Percentiles rank a stretch among this genome's conserved stretches.
These are phyloP conservation scores for Proteles cristata DNA, from an alignment of 2,113 vertebrate species.

Conservation along the genomic window DNA sequence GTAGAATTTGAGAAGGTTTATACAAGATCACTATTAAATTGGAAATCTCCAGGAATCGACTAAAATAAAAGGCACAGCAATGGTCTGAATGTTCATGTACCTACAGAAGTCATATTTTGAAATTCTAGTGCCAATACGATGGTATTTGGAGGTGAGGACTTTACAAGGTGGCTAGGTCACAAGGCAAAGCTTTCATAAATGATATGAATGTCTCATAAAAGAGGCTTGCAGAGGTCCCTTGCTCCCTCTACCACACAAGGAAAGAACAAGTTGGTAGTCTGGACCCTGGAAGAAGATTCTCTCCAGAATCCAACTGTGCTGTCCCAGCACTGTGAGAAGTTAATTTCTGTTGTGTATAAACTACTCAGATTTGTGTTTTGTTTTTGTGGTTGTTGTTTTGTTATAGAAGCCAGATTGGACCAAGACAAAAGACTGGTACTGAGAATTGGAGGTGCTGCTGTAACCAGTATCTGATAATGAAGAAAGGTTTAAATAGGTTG, in stretches of 20 bases:
- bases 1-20: neutral
- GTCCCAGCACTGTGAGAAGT: neutral
- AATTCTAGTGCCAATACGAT: neutral
- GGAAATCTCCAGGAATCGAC: neutral
- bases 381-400: neutral
- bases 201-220: neutral
- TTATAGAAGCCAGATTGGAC: neutral
- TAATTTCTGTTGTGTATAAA: neutral
- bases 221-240: neutral
- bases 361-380: neutral
- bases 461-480: neutral
- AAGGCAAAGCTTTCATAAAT: neutral
- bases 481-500: neutral
- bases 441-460: neutral
- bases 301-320: neutral
- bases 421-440: neutral
- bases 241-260: neutral
- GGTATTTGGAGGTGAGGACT: neutral
- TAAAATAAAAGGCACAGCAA: neutral
- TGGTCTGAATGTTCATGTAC: neutral
- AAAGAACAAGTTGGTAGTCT: neutral
- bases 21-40: neutral
- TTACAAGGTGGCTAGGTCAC: neutral
- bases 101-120: neutral
- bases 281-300: neutral